Conservation (phyloP, 2,888 invertebrate genomes). For the Lumbricus terrestris region DNA sequence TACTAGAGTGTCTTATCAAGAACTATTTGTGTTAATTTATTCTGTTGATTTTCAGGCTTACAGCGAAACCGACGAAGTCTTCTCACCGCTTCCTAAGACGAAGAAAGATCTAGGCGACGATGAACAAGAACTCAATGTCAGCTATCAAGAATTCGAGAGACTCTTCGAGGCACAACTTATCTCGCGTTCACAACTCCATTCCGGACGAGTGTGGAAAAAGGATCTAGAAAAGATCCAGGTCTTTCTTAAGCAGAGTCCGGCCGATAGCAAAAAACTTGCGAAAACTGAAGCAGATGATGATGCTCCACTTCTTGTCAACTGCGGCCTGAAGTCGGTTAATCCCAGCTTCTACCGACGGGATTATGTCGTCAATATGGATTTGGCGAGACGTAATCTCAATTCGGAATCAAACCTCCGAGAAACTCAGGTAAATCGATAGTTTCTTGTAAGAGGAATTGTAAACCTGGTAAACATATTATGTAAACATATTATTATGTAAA, state of each 20-base stretch:
- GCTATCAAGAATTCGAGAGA: not conserved
- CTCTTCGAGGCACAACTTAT: not conserved
- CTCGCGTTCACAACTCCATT: not conserved
- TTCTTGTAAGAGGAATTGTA: not conserved
- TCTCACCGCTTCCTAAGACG: not conserved
- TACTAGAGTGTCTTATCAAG: not conserved
- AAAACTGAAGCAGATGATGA: not conserved
- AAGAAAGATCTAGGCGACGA: not conserved
- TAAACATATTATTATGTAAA: too few relatives aligned
- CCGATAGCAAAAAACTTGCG: not conserved
- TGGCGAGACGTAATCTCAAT: not conserved
- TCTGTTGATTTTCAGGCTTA: not conserved
- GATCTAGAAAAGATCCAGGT: not conserved
- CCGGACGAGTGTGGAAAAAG: slow-evolving; percentile 4
- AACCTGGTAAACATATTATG: too few relatives aligned
- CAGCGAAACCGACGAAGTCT: not conserved
- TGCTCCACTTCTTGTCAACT: not conserved
- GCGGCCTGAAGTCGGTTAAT: not conserved
- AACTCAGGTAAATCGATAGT: not conserved
- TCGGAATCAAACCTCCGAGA: not conserved
- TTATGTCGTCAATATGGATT: not conserved
- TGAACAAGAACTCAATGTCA: not conserved
- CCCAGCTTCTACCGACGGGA: not conserved
- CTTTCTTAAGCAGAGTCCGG: not conserved
- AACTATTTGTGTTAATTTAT: slow-evolving; percentile 3